Evolutionary conservation across 2,888 invertebrate genomes (phyloP), one percentile per base, ranked within the genome.

Genomic region (Volucella zonaria): DNA sequence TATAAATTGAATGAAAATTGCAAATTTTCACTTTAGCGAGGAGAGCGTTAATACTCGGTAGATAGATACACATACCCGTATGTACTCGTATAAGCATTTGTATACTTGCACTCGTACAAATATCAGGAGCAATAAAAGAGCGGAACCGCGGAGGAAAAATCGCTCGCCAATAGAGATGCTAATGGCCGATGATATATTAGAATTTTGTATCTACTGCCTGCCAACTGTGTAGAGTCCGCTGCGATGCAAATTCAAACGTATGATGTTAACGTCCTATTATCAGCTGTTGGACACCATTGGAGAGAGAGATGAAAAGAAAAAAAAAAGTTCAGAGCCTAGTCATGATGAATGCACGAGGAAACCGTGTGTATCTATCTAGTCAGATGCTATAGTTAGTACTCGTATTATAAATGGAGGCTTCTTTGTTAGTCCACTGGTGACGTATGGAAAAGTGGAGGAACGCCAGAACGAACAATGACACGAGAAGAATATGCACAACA

Each of bases 1-100:
- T 67, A 71, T 76, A 75, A 83, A 83, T 79, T 79, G 83, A 85
- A 85, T 85, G 71, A 76, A 76, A 76, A 85, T 76, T 80, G 83
- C 71, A 80, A 80, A 80, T 85, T 80, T 85, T 80, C 83, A 85
- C 83, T 76, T 83, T 56, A 42, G 54, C 42, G 18, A 10, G 14
- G n/a, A 40, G 45, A 12, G 9, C 62, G 56, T 31, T 4, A 59
- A 59, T 14, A 59, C 9, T 43, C 45, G 10, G 18, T 1, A 14
- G 52, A 70, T 1, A 14, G 52, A 70, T 70, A 40, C 58, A 58
- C 6, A 31, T 31, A 6, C 6, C 2, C 2, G 3, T 23, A 23
- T 0, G 3, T 23, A 23, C 3, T 23, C 23, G 31, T 31, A 23
- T 23, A 23, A 23, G 23, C 3, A 1, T 23, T 23, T 23, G 23